Conservation (phyloP, 2,888 invertebrate genomes). For the Leucania comma region DNA sequence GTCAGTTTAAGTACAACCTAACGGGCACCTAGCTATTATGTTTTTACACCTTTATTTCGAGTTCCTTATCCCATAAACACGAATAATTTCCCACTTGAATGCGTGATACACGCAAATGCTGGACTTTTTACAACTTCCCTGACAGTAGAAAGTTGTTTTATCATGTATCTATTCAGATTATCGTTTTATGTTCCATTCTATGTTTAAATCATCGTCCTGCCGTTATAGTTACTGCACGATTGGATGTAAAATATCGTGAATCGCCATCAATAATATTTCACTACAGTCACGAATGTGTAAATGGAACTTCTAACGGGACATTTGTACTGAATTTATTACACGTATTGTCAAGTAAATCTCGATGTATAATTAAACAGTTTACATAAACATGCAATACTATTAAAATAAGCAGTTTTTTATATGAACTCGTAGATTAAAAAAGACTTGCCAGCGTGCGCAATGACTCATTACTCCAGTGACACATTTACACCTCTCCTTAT, state of each 20-base stretch:
- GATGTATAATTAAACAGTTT: neutral
- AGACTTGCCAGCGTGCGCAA: neutral
- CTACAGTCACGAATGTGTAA: conserved; percentile 18
- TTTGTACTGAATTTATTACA: neutral
- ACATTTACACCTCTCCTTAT: conserved; percentile 41
- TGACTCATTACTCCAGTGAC: conserved; percentile 41
- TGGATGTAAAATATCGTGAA: conserved; percentile 28
- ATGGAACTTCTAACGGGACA: neutral
- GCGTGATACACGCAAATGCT: conserved; percentile 65
- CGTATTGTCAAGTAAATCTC: neutral
- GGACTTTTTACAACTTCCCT: conserved; percentile 54
- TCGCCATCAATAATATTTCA: conserved; percentile 14
- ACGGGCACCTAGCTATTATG: conserved; percentile 33
- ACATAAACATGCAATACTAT: neutral
- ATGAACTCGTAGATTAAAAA: neutral
- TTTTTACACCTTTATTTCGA: conserved; percentile 35
- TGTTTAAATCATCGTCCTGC: conserved; percentile 23
- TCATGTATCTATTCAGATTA: conserved; percentile 38
- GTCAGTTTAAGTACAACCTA: conserved; percentile 10
- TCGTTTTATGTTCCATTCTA: conserved; percentile 22
- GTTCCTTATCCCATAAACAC: conserved; percentile 54
- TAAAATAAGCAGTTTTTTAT: conserved; percentile 15
- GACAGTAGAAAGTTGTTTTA: conserved; percentile 53
- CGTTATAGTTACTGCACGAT: conserved; percentile 18
- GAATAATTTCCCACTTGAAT: conserved; percentile 56